phyloP scores from a whole-genome alignment of 2,888 invertebrate genomes.

The Oscheius sp. region DNA sequence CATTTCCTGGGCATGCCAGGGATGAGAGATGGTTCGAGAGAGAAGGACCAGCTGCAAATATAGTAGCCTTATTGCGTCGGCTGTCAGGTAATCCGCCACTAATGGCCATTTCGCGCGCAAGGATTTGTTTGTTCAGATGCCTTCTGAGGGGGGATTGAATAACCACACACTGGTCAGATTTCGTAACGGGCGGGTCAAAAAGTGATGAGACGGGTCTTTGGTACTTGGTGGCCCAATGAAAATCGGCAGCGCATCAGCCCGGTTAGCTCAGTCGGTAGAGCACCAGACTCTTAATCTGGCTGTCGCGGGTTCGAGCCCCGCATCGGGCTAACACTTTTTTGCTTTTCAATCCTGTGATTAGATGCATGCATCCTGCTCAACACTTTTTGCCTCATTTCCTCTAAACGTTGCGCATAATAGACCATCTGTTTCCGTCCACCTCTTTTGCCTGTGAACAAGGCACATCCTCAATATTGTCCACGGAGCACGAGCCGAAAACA shows the following conservation, averaged over 20 bases:
- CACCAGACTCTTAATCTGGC: slow-evolving; percentile 72
- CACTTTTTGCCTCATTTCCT: too few species aligned
- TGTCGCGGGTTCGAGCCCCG: slow-evolving; percentile 73
- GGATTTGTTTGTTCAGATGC: slow-evolving; percentile 35
- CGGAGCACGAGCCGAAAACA: slow-evolving; percentile 20
- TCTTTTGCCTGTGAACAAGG: slow-evolving; percentile 11
- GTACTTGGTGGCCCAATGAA: too few species aligned
- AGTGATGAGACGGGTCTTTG: too few species aligned
- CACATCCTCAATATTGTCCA: slow-evolving; percentile 13
- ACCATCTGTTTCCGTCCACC: slow-evolving; percentile 7
- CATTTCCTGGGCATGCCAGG: too few species aligned
- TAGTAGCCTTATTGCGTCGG: neutral
- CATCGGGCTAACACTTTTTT: slow-evolving; percentile 58
- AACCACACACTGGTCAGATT: neutral
- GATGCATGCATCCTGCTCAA: too few species aligned
- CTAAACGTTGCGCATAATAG: too few species aligned
- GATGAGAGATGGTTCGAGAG: too few species aligned
- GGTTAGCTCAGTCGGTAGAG: slow-evolving; percentile 73
- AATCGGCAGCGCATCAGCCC: slow-evolving; percentile 38
- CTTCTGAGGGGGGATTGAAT: slow-evolving; percentile 12
- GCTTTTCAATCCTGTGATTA: too few species aligned
- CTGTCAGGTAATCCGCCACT: slow-evolving; percentile 35
- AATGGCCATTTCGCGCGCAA: slow-evolving; percentile 34
- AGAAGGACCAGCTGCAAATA: slow-evolving; percentile 32
- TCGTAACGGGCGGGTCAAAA: too few species aligned